Conservation (phyloP, 2,888 invertebrate species). For the Athalia rosae region DNA sequence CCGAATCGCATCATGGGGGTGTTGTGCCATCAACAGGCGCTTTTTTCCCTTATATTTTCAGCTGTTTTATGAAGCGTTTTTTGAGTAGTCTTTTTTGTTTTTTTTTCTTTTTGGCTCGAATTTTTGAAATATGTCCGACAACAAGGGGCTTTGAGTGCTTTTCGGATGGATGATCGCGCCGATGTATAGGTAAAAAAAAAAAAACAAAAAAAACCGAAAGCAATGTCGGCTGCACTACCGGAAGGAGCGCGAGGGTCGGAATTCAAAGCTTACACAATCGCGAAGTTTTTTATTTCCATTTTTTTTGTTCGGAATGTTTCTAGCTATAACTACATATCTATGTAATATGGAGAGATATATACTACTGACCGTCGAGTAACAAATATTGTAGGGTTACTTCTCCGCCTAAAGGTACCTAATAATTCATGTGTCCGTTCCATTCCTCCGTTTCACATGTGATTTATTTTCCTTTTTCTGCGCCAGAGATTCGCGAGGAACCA, state of each 20-base stretch:
- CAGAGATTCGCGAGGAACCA: constrained; percentile 10
- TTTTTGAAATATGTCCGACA: neutral
- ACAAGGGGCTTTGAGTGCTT: constrained; percentile 22
- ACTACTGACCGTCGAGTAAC: constrained; percentile 2
- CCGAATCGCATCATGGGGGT: too few relatives aligned
- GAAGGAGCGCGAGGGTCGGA: neutral
- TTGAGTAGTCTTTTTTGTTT: too few relatives aligned
- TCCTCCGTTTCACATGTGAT: constrained; percentile 34
- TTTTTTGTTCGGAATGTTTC: constrained; percentile 6
- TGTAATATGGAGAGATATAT: too few relatives aligned
- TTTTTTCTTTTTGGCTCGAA: too few relatives aligned
- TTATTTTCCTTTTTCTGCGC: constrained; percentile 17
- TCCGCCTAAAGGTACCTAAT: constrained; percentile 27
- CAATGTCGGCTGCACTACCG: neutral
- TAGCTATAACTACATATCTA: too few relatives aligned
- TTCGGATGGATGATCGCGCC: constrained; percentile 6
- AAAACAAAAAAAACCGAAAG: neutral
- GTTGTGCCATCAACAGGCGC: too few relatives aligned
- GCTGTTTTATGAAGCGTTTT: too few relatives aligned
- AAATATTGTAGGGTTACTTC: constrained; percentile 22
- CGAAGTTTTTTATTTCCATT: neutral
- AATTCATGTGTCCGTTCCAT: constrained; percentile 42
- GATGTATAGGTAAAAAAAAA: neutral
- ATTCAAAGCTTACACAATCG: constrained; percentile 27
- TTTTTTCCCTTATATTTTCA: too few relatives aligned